phyloP scores from a whole-genome alignment of 2,888 invertebrate species.

The Rhimphoctona megacephalus region DNA sequence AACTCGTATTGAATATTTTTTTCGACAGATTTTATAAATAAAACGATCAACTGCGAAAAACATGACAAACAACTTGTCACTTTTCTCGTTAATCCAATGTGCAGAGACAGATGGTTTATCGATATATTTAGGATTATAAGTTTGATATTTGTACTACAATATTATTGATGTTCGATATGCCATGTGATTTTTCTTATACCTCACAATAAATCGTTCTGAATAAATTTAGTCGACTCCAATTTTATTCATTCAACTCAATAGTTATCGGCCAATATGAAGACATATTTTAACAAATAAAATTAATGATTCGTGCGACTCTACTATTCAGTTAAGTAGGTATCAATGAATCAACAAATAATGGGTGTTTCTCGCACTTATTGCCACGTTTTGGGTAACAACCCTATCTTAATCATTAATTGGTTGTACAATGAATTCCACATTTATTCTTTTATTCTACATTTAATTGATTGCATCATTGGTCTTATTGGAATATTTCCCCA shows the following conservation, averaged over 20 bases:
- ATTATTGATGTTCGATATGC: background rate
- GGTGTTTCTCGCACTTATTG: too few species aligned
- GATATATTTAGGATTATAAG: background rate
- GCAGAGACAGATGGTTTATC: background rate
- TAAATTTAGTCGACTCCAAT: background rate
- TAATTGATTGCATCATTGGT: background rate
- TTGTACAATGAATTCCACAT: background rate
- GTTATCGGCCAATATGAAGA: background rate
- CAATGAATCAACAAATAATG: background rate
- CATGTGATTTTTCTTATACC: background rate
- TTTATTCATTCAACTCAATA: background rate
- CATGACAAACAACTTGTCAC: conserved; percentile 23
- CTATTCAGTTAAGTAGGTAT: background rate
- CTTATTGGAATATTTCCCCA: too few species aligned
- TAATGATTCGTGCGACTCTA: background rate
- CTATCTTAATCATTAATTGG: background rate
- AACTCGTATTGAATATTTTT: conserved; percentile 6
- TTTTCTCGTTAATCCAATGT: conserved; percentile 14
- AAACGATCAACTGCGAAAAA: conserved; percentile 33
- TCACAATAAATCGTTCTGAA: background rate
- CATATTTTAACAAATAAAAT: background rate
- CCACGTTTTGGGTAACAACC: too few species aligned
- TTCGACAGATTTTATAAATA: conserved; percentile 28
- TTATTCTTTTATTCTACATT: too few species aligned
- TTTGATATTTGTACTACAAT: conserved; percentile 3